Conservation (phyloP, 2,797 vertebrate genomes). For the Lepus townsendii region DNA sequence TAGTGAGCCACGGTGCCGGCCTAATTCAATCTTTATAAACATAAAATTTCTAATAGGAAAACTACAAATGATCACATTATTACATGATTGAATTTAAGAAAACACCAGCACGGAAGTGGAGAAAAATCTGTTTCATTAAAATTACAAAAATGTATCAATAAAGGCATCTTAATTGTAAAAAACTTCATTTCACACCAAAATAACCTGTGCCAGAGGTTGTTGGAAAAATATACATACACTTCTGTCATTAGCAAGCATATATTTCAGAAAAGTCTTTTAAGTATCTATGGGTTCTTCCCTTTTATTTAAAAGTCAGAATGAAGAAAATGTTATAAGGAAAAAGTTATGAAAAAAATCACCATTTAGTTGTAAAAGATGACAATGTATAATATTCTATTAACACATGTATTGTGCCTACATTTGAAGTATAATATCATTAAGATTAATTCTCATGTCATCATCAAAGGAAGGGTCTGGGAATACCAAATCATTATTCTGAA, state of each 20-base stretch:
- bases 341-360: not conserved
- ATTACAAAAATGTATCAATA: not conserved
- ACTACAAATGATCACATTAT: not conserved
- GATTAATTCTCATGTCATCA: not conserved
- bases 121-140: not conserved
- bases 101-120: not conserved
- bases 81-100: not conserved
- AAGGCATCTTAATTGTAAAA: constrained; percentile 17
- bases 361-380: not conserved
- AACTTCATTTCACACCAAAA: not conserved
- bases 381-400: not conserved
- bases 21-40: not conserved
- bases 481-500: not conserved
- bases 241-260: not conserved
- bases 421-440: not conserved
- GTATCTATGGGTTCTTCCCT: not conserved
- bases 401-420: not conserved
- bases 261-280: not conserved
- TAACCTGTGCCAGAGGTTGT: not conserved
- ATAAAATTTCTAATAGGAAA: constrained; percentile 36
- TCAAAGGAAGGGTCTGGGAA: not conserved
- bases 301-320: constrained; percentile 42
- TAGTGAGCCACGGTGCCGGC: too few relatives aligned
- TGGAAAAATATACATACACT: not conserved
- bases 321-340: not conserved